Evolutionary conservation across 2,797 vertebrate species (phyloP), one percentile per base, ranked within the genome.

Genomic region (Anomalospiza imberbis): DNA sequence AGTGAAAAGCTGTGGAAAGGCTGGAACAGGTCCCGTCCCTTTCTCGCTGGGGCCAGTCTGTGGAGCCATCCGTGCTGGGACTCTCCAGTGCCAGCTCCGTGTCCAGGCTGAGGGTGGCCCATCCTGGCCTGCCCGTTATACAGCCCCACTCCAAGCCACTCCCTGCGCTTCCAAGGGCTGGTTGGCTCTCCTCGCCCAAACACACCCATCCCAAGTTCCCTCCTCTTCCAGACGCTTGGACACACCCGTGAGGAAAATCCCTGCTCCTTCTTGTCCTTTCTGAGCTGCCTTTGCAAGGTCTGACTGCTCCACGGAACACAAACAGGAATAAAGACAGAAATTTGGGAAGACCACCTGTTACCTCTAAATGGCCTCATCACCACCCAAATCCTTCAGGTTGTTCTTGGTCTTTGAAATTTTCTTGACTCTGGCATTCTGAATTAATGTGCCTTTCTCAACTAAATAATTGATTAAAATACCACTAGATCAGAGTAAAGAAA

Each of bases 1-100:
- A 0, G 96, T 96, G 91, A 94, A 87, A 12, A 92, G 84, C 79
- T 50, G 66, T 15, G 61, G 94, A 77, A 97, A 91, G 89, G 96
- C 58, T n/a, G 96, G 47, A 88, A 94, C 1, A 1, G 86, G 11
- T 4, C 2, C 7, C 0, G 55, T 17, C 6, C 45, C 48, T 63
- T 96, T 96, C 9, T 45, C 66, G 0, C 79, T 29, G 72, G 93
- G 62, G 51, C 94, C 62, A 0, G 88, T 94, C 87, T 94, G 90
- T 0, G 89, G 95, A 91, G 85, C 93, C 96, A 96, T 95, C 67
- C 1, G 29, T 0, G 17, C 32, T 5, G 72, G 51, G 26, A 10
- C 2, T 12, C 55, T 8, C 12, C 22, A 2, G 17, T 0, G 40
- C 17, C 5, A 44, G 51, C 60, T 2, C 51, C 2, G 20, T 5